A percentile compares a stretch with the other conserved stretches of the same genome.
Conservation (phyloP, 2,797 vertebrate genomes). For the Eutrigla gurnardus region DNA sequence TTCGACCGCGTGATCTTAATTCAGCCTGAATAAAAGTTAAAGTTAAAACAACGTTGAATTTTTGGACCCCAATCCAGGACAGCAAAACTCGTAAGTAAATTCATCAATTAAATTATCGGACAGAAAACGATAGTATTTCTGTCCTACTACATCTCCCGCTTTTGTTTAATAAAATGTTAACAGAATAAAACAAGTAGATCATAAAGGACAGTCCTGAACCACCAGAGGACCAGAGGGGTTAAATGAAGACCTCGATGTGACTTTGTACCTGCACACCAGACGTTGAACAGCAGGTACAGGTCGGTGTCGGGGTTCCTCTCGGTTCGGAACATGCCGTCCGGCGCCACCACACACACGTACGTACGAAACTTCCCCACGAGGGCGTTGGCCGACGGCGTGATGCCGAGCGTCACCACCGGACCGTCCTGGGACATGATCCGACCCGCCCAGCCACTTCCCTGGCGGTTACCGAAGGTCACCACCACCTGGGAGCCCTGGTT, state of each 20-base stretch:
- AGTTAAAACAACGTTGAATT: no score
- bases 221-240: no score
- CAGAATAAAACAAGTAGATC: no score
- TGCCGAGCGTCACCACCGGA: conserved; percentile 69
- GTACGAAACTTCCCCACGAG: conserved; percentile 89
- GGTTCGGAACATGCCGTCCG: conserved; percentile 80
- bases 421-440: conserved; percentile 63
- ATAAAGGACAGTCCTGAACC: no score
- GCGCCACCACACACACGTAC: conserved; percentile 80
- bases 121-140: no score
- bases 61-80: no score
- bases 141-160: no score
- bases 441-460: conserved; percentile 75
- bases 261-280: conserved; percentile 88
- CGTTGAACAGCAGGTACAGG: conserved; percentile 92
- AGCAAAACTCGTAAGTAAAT: no score
- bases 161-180: no score
- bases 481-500: conserved; percentile 85
- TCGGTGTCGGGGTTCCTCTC: conserved; percentile 75
- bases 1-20: not conserved
- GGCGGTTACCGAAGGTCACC: conserved; percentile 62
- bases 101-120: no score
- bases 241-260: no score
- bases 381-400: conserved; percentile 84
- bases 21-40: no score